These are phyloP conservation scores for Sitta europaea DNA, from an alignment of 2,113 vertebrate genomes.

Conservation along the genomic window DNA sequence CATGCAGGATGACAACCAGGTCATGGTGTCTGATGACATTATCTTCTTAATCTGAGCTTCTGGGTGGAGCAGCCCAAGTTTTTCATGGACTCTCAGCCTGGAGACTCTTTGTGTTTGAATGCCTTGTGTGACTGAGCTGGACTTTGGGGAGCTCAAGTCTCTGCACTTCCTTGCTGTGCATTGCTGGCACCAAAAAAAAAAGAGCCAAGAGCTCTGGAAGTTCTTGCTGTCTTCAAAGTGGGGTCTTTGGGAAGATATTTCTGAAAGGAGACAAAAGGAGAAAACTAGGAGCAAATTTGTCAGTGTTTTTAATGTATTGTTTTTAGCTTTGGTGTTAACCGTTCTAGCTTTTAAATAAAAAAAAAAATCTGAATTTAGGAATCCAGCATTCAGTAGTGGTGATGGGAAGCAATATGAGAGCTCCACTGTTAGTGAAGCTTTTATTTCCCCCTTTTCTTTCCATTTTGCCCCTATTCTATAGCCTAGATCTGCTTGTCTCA, in stretches of 20 bases:
- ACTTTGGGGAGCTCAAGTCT: not conserved
- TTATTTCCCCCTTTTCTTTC: not conserved
- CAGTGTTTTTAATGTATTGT: not conserved
- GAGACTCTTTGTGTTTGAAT: not conserved
- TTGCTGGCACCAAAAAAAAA: not conserved
- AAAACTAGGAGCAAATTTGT: not conserved
- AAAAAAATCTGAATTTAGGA: not conserved
- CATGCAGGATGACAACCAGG: conserved; percentile 97
- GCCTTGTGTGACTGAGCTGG: not conserved
- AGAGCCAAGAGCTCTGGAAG: not conserved
- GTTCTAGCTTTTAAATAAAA: not conserved
- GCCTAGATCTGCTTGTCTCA: not conserved
- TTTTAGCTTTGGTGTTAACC: not conserved
- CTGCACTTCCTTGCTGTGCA: not conserved
- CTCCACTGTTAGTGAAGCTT: not conserved
- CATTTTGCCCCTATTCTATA: fast-evolving
- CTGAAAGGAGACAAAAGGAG: not conserved
- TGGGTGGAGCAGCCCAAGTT: not conserved
- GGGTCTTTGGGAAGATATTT: not conserved
- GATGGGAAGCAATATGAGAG: not conserved
- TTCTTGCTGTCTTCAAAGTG: not conserved
- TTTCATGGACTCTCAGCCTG: not conserved
- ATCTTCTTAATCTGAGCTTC: conserved; percentile 89
- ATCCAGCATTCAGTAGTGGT: not conserved
- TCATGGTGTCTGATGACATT: conserved; percentile 95